These are phyloP conservation scores for Nemapogon koenigi DNA, from an alignment of 2,888 invertebrate species.

Conservation along the genomic window DNA sequence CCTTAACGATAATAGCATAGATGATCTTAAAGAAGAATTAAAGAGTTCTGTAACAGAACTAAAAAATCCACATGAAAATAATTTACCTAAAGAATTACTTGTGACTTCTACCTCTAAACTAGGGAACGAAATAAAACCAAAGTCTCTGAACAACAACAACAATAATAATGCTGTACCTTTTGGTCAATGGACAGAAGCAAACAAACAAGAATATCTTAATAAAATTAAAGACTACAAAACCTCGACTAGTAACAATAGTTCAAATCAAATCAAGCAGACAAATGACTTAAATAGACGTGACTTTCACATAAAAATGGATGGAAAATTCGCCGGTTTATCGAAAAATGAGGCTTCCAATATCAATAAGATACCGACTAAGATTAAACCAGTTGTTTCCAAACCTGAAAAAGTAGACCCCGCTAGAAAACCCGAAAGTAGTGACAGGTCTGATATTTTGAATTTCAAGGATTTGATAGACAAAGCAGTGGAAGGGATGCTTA, in stretches of 20 bases:
- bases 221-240: slow-evolving; percentile 47
- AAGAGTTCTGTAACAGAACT: too few species aligned
- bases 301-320: slow-evolving; percentile 49
- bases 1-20: slow-evolving; percentile 7
- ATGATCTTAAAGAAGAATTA: too few species aligned
- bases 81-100: too few species aligned
- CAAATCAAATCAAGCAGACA: slow-evolving; percentile 50
- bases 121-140: too few species aligned
- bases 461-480: slow-evolving; percentile 49
- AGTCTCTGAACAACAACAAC: slow-evolving; percentile 32
- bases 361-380: too few species aligned
- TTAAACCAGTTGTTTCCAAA: not conserved
- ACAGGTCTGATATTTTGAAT: too few species aligned
- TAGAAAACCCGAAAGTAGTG: too few species aligned
- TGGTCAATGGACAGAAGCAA: slow-evolving; percentile 54
- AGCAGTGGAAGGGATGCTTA: slow-evolving; percentile 50
- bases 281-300: slow-evolving; percentile 54
- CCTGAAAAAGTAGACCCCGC: too few species aligned
- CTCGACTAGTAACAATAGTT: slow-evolving; percentile 30
- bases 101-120: too few species aligned
- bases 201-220: slow-evolving; percentile 49
- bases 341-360: too few species aligned
- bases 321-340: too few species aligned
- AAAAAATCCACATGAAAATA: too few species aligned
- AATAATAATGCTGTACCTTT: slow-evolving; percentile 48